Evolutionary conservation across 2,113 vertebrate species (phyloP), one percentile per base, ranked within the genome.

Genomic region (Girardinichthys multiradiatus): DNA sequence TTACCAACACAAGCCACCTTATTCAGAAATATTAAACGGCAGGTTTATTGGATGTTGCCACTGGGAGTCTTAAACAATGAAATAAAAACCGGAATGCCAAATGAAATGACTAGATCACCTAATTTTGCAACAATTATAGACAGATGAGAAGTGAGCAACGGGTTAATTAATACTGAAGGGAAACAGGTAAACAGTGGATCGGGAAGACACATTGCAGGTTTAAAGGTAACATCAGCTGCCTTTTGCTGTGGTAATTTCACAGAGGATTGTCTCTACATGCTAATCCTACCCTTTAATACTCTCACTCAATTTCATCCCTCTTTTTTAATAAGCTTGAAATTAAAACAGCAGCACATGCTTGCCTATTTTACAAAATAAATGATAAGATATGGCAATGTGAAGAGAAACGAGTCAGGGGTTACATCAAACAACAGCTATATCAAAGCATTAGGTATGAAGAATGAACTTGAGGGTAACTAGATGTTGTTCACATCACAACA

Each of bases 241-340:
- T 82, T 84, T 66, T 31, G 65, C 79, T 68, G 80, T 72, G 85
- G 87, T 86, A 84, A 93, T 93, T 94, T 94, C 92, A 93, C 87
- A 90, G 83, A 84, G 85, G 78, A 92, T 90, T 91, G 87, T 92
- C 85, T 89, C 79, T 82, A 85, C 90, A 91, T 92, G 91, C 89
- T 90, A 94, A 94, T 93, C 92, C 88, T 92, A 90, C 90, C 92
- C 92, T 93, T 93, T 94, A 89, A 92, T 93, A 90, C 79, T 81
- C 79, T 57, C 78, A 86, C 81, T 81, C 80, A 72, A 62, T 84
- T 90, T 87, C 86, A 88, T 86, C 84, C 85, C 71, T 82, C 67
- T 65, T 80, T 54, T 88, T 88, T 93, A 94, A 94, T 93, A 94
- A 89, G 91, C 93, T 90, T 93, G 91, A 93, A 94, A 94, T 95